Evolutionary conservation across 2,888 invertebrate genomes (phyloP), one percentile per base, ranked within the genome.

Genomic region (Fissipunctia ypsillon): DNA sequence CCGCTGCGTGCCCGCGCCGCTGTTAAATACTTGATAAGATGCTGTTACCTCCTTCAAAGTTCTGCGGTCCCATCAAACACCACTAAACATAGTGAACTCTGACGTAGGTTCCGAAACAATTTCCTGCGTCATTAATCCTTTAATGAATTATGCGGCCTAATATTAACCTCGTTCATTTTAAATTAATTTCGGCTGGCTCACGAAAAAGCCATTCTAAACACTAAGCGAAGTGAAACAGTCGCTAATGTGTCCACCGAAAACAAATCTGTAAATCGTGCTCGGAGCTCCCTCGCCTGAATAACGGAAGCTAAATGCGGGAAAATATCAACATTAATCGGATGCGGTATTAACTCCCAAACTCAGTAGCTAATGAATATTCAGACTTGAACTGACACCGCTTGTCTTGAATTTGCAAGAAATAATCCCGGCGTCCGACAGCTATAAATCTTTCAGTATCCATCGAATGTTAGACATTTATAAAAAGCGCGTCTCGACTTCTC

Each of bases 321-420:
- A 91, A 90, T 88, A 88, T 88, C 87, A 84, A 81, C 88, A 87
- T 88, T 90, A 90, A 90, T 89, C 91, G 88, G 88, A 90, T 90
- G 88, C 88, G 89, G 90, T 90, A 91, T 91, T 90, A 91, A 90
- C 90, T 90, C 87, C 57, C 87, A 81, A 88, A 89, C 85, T 89
- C 85, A 83, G 75, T 82, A 87, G 84, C 88, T 93, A 89, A 93
- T 95, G 94, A 95, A 95, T 95, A 95, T 95, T 94, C 94, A 94
- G 84, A 85, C 86, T n/a, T n/a, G 78, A 89, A 90, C 89, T 90
- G 92, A 93, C 93, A 93, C 91, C 91, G 88, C 90, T 91, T 91
- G 91, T 93, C 90, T 90, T 88, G 89, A 93, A 93, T 93, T 92
- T 90, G 92, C 92, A 90, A 92, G 93, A 93, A 93, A 93, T 93